Evolutionary conservation across 37 sponge, comb jelly and placozoan genomes (phyloP).

Genomic region (Spongilla lacustris): DNA sequence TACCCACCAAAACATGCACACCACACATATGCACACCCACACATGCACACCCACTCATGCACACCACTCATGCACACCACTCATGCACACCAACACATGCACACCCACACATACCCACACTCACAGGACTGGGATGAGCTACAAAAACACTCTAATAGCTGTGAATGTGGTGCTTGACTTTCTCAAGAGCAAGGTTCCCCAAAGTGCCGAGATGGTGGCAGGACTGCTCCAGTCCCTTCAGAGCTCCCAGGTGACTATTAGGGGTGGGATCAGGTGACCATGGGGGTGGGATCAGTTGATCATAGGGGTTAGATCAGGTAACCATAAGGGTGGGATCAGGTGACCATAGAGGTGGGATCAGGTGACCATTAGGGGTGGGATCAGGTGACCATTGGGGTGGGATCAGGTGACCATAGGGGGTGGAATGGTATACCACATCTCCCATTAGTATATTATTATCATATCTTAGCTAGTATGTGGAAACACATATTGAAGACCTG

Average conservation of each 20-base stretch:
- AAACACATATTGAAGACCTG: too few species aligned
- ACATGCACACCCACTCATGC: constrained; percentile 14
- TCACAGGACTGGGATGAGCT: neutral
- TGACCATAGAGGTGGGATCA: too few species aligned
- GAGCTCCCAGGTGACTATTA: constrained; percentile 41
- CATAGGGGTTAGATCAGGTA: too few species aligned
- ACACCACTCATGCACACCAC: constrained; percentile 51
- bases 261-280: neutral
- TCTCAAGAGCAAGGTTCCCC: constrained; percentile 40
- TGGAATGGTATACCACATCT: too few species aligned
- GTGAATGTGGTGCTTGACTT: constrained; percentile 49
- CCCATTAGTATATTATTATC: too few species aligned
- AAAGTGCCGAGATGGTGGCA: constrained; percentile 23
- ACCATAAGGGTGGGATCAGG: too few species aligned
- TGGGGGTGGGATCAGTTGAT: too few species aligned
- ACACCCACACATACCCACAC: neutral
- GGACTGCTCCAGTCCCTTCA: constrained; percentile 48
- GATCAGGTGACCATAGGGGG: neutral
- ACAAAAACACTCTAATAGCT: constrained; percentile 27
- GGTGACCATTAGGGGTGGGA: too few species aligned
- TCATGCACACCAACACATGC: neutral
- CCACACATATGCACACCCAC: constrained; percentile 12
- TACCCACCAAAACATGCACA: neutral
- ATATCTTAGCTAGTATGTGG: too few species aligned
- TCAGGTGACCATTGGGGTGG: neutral